A percentile compares a stretch with the other conserved stretches of the same genome.
Evolutionary conservation across 1,140 invertebrate species (phyloP).

Genomic region (Delia radicum): DNA sequence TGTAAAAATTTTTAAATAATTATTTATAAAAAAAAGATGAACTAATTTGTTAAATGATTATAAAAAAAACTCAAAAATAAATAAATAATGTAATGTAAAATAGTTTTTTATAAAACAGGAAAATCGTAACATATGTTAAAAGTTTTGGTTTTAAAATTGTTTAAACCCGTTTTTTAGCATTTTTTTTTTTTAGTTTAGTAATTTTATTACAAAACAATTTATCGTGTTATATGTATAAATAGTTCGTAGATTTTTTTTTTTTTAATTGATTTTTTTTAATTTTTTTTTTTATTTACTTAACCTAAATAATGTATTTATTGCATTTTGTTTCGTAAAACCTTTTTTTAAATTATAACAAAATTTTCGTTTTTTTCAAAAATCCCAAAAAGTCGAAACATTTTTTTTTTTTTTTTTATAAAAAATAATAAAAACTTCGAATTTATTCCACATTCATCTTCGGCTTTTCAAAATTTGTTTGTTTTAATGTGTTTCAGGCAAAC

Average conservation of each 20-base stretch:
- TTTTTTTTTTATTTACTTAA: conserved; percentile 2
- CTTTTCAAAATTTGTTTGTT: not conserved
- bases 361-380: not conserved
- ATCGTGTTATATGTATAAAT: not conserved
- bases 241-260: not conserved
- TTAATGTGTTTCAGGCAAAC: too few relatives aligned
- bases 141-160: not conserved
- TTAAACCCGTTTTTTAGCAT: not conserved
- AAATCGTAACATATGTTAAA: not conserved
- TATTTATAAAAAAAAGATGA: not conserved
- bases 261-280: not conserved
- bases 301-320: not conserved
- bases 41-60: not conserved
- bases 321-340: conserved; percentile 13
- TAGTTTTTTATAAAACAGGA: not conserved
- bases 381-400: not conserved
- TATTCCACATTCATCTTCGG: not conserved
- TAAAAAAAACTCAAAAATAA: not conserved
- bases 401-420: too few relatives aligned
- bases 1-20: too few relatives aligned
- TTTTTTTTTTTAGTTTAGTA: not conserved
- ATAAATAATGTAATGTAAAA: not conserved
- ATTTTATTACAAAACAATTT: conserved; percentile 11
- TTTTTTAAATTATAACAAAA: not conserved
- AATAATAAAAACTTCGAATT: not conserved